Evolutionary conservation across 1,140 invertebrate species (phyloP).

Genomic region (Manduca sexta): DNA sequence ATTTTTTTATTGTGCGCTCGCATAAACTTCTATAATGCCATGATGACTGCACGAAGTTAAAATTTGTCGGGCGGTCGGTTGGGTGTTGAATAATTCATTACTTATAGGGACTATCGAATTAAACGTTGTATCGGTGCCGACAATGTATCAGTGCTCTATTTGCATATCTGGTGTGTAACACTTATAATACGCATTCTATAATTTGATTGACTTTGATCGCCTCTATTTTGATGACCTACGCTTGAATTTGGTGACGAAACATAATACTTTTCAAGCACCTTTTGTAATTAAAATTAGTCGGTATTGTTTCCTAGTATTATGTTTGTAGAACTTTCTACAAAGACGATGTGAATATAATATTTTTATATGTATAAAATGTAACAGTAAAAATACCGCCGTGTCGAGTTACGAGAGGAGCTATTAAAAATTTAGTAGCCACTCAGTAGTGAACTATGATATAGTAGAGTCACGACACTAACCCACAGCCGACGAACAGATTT

Average conservation of each 20-base stretch:
- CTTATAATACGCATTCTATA: neutral
- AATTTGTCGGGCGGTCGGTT: constrained; percentile 29
- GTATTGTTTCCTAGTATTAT: too few relatives aligned
- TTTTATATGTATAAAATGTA: too few relatives aligned
- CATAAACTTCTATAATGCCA: constrained; percentile 1
- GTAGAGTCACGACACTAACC: constrained; percentile 4
- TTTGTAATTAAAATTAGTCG: too few relatives aligned
- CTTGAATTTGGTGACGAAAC: too few relatives aligned
- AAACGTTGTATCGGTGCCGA: constrained; percentile 36
- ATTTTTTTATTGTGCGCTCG: constrained; percentile 8
- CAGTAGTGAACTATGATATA: neutral
- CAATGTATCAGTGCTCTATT: constrained; percentile 42
- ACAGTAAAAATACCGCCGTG: too few relatives aligned
- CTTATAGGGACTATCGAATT: constrained; percentile 38
- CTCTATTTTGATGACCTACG: too few relatives aligned
- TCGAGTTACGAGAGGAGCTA: too few relatives aligned
- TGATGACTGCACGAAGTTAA: constrained; percentile 22
- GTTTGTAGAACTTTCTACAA: too few relatives aligned
- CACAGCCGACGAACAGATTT: constrained; percentile 16
- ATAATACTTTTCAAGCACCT: too few relatives aligned
- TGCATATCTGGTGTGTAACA: constrained; percentile 42
- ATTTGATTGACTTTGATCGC: too few relatives aligned
- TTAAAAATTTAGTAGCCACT: too few relatives aligned
- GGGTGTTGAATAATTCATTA: constrained; percentile 50
- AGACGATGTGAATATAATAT: too few relatives aligned